phyloP scores from a whole-genome alignment of 2,888 invertebrate genomes.

The Pterobdella sp. region DNA sequence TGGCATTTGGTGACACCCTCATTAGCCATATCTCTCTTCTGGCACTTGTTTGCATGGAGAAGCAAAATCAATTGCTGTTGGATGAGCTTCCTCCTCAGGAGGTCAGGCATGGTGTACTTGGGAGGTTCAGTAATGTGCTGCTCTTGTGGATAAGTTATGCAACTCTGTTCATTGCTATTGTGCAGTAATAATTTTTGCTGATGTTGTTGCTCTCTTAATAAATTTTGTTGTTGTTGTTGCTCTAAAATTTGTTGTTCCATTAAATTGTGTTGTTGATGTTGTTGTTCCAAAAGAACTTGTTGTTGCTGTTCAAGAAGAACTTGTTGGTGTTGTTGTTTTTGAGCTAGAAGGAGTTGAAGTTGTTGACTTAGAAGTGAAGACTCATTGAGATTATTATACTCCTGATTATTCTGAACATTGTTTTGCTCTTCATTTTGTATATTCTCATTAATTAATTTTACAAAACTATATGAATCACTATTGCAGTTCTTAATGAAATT shows the following conservation, averaged over 20 bases:
- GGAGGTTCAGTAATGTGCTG: neutral
- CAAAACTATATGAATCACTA: too few species aligned
- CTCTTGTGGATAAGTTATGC: neutral
- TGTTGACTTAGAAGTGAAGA: constrained; percentile 5
- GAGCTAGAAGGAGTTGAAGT: neutral
- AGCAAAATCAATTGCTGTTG: constrained; percentile 94
- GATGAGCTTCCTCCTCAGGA: constrained; percentile 71
- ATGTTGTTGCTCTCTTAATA: neutral
- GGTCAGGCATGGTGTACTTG: neutral
- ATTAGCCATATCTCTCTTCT: constrained; percentile 72
- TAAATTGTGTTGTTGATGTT: constrained; percentile 19
- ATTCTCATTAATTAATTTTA: too few species aligned
- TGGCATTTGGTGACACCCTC: constrained; percentile 67
- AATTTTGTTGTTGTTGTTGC: constrained; percentile 10
- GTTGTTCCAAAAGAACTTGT: constrained; percentile 13
- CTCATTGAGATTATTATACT: neutral
- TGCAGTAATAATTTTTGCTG: too few species aligned
- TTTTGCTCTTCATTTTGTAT: too few species aligned
- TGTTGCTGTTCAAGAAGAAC: neutral
- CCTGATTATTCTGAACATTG: neutral
- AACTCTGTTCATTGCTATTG: neutral
- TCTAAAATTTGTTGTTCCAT: neutral
- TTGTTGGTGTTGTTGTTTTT: neutral
- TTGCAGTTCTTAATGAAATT: too few species aligned
- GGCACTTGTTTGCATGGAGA: constrained; percentile 96